Conservation (phyloP, 2,113 vertebrate species). For the Dryoscopus gambensis region DNA sequence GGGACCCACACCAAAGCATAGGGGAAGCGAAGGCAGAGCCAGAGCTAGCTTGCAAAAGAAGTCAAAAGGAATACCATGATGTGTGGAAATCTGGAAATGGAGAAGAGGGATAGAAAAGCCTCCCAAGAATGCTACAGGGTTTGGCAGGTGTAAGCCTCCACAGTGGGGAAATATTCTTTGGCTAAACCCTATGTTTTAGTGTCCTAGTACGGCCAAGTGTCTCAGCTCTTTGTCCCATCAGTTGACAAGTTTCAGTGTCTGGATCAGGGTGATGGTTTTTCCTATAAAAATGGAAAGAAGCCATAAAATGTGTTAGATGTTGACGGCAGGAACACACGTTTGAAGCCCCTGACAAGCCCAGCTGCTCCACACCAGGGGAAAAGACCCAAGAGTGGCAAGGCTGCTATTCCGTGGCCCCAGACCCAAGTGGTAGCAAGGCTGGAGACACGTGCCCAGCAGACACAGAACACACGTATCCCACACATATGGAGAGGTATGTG, state of each 20-base stretch:
- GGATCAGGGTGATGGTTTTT: slow-evolving; percentile 17
- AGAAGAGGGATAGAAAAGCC: slow-evolving; percentile 16
- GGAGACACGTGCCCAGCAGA: neutral
- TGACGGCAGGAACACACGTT: neutral
- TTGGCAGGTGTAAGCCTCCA: neutral
- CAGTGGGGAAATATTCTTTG: neutral
- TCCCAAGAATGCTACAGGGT: neutral
- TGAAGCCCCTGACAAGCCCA: neutral
- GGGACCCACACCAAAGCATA: slow-evolving; percentile 51
- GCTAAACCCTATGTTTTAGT: slow-evolving; percentile 18
- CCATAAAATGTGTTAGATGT: slow-evolving; percentile 17
- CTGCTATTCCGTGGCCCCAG: neutral
- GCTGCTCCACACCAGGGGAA: neutral
- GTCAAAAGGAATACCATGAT: slow-evolving; percentile 32
- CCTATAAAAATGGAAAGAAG: slow-evolving; percentile 55
- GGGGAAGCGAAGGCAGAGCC: slow-evolving; percentile 38
- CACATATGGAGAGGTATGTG: fast-evolving
- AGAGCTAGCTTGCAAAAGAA: slow-evolving; percentile 55
- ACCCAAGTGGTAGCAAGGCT: neutral
- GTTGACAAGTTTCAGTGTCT: slow-evolving; percentile 37
- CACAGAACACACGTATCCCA: neutral
- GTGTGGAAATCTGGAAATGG: slow-evolving; percentile 23
- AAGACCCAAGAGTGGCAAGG: neutral
- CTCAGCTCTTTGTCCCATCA: slow-evolving; percentile 40
- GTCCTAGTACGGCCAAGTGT: slow-evolving; percentile 27